Percentiles rank a stretch among this genome's conserved stretches.
These are phyloP conservation scores for Drosophila carrolli DNA, from an alignment of 1,140 invertebrate species.

Conservation along the genomic window DNA sequence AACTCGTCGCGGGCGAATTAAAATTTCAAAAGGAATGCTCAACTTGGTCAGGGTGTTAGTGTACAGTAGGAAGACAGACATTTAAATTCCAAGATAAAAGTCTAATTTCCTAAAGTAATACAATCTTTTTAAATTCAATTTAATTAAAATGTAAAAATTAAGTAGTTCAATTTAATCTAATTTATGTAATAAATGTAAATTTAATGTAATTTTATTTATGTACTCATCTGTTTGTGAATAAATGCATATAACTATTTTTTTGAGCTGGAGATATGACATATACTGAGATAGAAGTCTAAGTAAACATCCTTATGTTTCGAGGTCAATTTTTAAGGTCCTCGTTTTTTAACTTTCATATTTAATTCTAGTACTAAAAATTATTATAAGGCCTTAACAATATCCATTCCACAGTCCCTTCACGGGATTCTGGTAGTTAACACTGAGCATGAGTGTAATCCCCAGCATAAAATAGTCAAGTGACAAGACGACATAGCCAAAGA, in stretches of 20 bases:
- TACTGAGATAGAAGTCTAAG: too few relatives aligned
- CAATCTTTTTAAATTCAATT: too few relatives aligned
- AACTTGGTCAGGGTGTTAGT: constrained; percentile 4
- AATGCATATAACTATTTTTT: too few relatives aligned
- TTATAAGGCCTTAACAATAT: neutral
- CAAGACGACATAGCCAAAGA: constrained; percentile 15
- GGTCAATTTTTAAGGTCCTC: too few relatives aligned
- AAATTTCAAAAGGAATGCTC: constrained; percentile 25
- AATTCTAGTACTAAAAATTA: too few relatives aligned
- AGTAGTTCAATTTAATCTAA: too few relatives aligned
- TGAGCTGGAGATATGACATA: too few relatives aligned
- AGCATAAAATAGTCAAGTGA: constrained; percentile 41
- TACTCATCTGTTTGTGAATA: too few relatives aligned
- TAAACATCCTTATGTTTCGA: neutral
- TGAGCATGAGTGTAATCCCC: constrained; percentile 17
- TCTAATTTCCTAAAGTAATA: neutral
- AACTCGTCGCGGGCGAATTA: constrained; percentile 16
- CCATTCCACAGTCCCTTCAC: constrained; percentile 10
- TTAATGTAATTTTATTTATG: too few relatives aligned
- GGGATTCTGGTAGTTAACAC: constrained; percentile 27
- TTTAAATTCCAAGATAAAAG: neutral
- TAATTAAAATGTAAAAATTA: too few relatives aligned
- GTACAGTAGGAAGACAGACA: neutral
- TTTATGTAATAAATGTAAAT: too few relatives aligned
- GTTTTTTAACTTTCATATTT: constrained; percentile 1